Percentiles rank a stretch among this genome's conserved stretches.
Evolutionary conservation across 2,888 invertebrate species (phyloP).

Genomic region (Selenia dentaria): DNA sequence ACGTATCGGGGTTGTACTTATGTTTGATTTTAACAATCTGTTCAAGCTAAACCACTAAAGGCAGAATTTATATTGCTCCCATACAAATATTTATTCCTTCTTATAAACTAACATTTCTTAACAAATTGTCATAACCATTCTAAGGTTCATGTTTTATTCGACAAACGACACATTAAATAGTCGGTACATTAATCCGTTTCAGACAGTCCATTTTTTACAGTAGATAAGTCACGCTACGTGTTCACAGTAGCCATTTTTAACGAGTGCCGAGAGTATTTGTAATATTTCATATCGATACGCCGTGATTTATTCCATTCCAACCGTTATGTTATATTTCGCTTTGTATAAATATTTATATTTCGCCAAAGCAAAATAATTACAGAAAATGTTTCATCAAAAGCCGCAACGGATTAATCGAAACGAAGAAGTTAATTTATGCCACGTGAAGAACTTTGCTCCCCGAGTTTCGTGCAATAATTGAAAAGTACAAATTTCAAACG

Average conservation of each 20-base stretch:
- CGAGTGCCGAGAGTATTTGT: conserved; percentile 46
- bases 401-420: conserved; percentile 53
- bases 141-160: conserved; percentile 15
- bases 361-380: conserved; percentile 39
- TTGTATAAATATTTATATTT: conserved; percentile 42
- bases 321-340: conserved; percentile 44
- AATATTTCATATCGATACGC: conserved; percentile 59
- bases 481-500: conserved; percentile 62
- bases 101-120: conserved; percentile 3
- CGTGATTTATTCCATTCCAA: conserved; percentile 48
- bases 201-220: conserved; percentile 46
- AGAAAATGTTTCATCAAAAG: conserved; percentile 49
- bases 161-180: too few relatives aligned
- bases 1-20: too few relatives aligned
- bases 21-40: too few relatives aligned
- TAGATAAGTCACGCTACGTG: conserved; percentile 50
- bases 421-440: conserved; percentile 62
- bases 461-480: conserved; percentile 58
- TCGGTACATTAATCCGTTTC: conserved; percentile 38
- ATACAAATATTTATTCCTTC: too few relatives aligned
- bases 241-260: conserved; percentile 49
- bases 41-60: too few relatives aligned
- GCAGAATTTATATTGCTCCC: too few relatives aligned
- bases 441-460: conserved; percentile 53
- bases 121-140: conserved; percentile 10